Percentiles rank a stretch among this genome's conserved stretches.
Conservation (phyloP, 2,113 vertebrate genomes). For the Phoenicopterus ruber region DNA sequence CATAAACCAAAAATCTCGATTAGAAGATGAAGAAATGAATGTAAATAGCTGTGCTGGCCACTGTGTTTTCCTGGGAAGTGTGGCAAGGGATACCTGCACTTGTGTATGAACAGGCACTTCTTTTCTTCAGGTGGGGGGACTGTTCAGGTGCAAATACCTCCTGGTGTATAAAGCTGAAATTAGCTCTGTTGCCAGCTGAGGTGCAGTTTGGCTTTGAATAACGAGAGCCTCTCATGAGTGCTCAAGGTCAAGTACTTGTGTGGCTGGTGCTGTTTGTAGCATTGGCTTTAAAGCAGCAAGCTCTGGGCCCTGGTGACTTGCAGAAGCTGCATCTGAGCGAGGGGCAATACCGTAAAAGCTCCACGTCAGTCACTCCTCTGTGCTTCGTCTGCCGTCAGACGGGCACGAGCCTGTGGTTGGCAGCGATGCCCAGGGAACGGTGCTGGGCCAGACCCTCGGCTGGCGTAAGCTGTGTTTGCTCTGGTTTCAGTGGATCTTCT, state of each 20-base stretch:
- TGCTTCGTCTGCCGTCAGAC: fast-evolving
- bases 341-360: background rate
- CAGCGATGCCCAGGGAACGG: fast-evolving
- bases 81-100: fast-evolving
- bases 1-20: background rate
- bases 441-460: background rate
- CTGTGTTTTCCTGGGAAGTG: background rate
- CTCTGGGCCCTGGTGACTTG: background rate
- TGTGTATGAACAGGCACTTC: fast-evolving
- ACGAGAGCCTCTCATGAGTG: fast-evolving
- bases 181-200: background rate
- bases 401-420: fast-evolving
- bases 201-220: background rate
- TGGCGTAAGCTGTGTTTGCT: fast-evolving
- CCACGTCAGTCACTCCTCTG: background rate
- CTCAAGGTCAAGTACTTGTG: background rate
- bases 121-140: too few species aligned
- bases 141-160: background rate
- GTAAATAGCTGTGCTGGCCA: background rate
- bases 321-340: background rate
- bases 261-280: background rate
- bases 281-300: fast-evolving
- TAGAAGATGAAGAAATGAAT: background rate
- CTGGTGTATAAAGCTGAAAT: background rate
- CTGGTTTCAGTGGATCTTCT: background rate